These are phyloP conservation scores for Diploscapter pachys DNA, from an alignment of 1,140 invertebrate species.

Conservation along the genomic window DNA sequence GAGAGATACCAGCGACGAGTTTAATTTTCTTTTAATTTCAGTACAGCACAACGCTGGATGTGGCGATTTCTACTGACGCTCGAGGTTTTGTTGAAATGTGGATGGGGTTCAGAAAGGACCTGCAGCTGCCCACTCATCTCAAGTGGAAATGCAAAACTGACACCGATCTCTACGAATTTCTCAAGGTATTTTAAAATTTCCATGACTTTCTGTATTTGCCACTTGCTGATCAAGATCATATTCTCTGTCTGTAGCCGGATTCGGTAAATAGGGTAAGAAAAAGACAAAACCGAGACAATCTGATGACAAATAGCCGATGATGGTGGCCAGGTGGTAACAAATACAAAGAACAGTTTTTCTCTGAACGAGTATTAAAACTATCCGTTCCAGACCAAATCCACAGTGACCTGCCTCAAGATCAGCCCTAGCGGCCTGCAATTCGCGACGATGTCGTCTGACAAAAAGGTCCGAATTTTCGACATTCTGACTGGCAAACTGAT, in stretches of 20 bases:
- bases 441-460: constrained; percentile 78
- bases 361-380: no score
- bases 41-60: constrained; percentile 80
- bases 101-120: constrained; percentile 82
- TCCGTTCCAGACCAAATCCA: no score
- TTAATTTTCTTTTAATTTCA: constrained; percentile 57
- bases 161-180: constrained; percentile 93
- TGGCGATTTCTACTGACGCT: constrained; percentile 82
- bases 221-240: no score
- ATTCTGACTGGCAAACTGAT: constrained; percentile 81
- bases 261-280: no score
- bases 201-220: no score
- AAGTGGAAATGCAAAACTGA: constrained; percentile 82
- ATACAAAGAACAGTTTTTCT: no score
- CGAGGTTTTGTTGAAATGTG: constrained; percentile 94
- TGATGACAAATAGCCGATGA: no score
- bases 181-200: constrained; percentile 65
- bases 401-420: no score
- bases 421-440: constrained; percentile 78
- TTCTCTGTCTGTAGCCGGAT: no score
- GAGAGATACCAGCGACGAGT: no score
- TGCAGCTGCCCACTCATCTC: constrained; percentile 77
- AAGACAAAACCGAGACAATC: no score
- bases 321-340: no score
- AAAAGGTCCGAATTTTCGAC: constrained; percentile 65